Percentiles rank a stretch among this genome's conserved stretches.
These are phyloP conservation scores for Galago senegalensis DNA, from an alignment of 2,797 vertebrate genomes.

Conservation along the genomic window DNA sequence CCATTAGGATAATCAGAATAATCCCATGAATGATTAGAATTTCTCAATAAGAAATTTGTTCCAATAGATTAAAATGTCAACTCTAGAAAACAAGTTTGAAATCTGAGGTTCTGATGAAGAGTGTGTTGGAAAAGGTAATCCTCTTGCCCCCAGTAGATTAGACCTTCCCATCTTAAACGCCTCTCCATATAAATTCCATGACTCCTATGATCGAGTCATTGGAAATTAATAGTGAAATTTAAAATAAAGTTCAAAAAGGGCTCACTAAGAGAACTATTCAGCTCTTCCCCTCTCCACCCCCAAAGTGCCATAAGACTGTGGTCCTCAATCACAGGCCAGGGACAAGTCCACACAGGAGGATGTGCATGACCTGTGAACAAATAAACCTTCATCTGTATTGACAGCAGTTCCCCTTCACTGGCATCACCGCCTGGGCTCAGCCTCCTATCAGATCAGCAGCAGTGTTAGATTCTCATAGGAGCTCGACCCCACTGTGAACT, in stretches of 20 bases:
- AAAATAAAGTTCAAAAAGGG: constrained; percentile 37
- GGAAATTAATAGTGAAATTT: constrained; percentile 41
- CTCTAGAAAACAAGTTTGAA: not conserved
- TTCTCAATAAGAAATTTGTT: constrained; percentile 45
- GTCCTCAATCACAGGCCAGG: too few species aligned
- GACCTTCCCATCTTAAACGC: not conserved
- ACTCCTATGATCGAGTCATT: not conserved
- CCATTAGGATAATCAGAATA: constrained; percentile 36
- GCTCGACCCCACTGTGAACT: too few species aligned
- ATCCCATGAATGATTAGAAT: not conserved
- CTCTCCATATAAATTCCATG: not conserved
- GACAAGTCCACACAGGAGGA: too few species aligned
- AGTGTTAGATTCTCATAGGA: too few species aligned
- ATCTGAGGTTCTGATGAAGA: not conserved
- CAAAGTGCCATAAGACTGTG: not conserved
- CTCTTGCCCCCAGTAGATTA: not conserved
- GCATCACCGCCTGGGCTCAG: too few species aligned
- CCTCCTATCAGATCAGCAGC: too few species aligned
- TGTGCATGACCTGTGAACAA: too few species aligned
- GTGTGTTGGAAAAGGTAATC: not conserved
- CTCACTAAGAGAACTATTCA: constrained; percentile 31
- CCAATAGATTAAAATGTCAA: constrained; percentile 3
- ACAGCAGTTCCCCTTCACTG: too few species aligned
- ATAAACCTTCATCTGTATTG: too few species aligned
- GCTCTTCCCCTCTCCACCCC: not conserved